phyloP scores from a whole-genome alignment of 2,113 vertebrate species.

The Zingel zingel region DNA sequence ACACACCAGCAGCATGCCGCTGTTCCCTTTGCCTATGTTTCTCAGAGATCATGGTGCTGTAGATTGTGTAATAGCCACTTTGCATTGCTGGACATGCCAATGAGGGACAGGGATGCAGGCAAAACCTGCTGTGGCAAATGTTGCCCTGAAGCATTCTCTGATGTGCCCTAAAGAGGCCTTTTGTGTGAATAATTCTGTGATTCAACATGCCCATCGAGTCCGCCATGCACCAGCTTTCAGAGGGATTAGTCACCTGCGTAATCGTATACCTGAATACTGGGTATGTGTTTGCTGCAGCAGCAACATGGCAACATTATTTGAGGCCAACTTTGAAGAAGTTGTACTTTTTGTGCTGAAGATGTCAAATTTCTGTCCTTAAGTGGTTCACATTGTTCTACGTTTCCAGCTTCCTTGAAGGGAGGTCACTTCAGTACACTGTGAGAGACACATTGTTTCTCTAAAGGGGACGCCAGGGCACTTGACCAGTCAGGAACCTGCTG shows the following conservation, averaged over 20 bases:
- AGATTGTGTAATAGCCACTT: constrained; percentile 64
- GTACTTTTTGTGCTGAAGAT: constrained; percentile 42
- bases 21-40: constrained; percentile 8
- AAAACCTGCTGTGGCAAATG: constrained; percentile 47
- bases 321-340: constrained; percentile 51
- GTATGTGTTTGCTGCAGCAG: background rate
- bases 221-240: constrained; percentile 12
- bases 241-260: constrained; percentile 34
- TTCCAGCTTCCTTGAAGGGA: constrained; percentile 19
- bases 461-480: constrained; percentile 52
- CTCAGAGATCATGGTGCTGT: constrained; percentile 34
- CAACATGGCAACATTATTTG: constrained; percentile 10
- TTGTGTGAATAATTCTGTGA: constrained; percentile 27
- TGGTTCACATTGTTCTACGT: constrained; percentile 58
- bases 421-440: constrained; percentile 47
- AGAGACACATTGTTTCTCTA: constrained; percentile 55
- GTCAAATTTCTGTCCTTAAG: constrained; percentile 19
- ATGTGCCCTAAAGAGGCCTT: constrained; percentile 53
- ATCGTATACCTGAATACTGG: constrained; percentile 16
- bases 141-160: constrained; percentile 46
- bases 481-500: constrained; percentile 58
- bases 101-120: constrained; percentile 5
- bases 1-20: constrained; percentile 34
- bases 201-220: constrained; percentile 29
- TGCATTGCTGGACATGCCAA: constrained; percentile 19